A percentile compares a stretch with the other conserved stretches of the same genome.
phyloP scores from a whole-genome alignment of 2,888 invertebrate genomes.

The Oligia latruncula region DNA sequence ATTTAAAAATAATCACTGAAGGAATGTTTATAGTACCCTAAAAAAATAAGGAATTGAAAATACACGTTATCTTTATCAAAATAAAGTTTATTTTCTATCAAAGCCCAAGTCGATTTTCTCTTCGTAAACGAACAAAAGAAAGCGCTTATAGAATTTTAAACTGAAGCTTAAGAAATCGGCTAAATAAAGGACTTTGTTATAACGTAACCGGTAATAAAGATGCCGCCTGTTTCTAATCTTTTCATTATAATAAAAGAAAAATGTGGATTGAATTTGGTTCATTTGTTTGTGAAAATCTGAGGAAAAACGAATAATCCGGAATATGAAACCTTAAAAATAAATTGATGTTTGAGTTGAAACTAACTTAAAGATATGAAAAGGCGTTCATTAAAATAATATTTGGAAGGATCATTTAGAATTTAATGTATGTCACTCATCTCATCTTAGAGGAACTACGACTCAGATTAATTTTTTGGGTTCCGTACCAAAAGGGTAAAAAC shows the following conservation, averaged over 20 bases:
- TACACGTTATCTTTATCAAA: not conserved
- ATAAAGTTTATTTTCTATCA: conserved; percentile 35
- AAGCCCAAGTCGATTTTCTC: conserved; percentile 6
- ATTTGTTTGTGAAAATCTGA: conserved; percentile 1
- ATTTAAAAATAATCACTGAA: conserved; percentile 55
- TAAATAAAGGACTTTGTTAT: conserved; percentile 59
- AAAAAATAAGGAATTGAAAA: conserved; percentile 6
- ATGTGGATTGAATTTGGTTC: conserved; percentile 13
- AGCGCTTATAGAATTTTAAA: conserved; percentile 59
- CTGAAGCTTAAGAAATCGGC: conserved; percentile 45
- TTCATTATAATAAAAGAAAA: conserved; percentile 37
- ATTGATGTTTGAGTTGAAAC: not conserved
- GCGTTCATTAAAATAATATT: not conserved
- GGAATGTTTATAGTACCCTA: conserved; percentile 23
- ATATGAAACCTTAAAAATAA: not conserved
- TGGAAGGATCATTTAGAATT: not conserved
- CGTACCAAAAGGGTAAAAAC: too few species aligned
- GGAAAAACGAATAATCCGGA: not conserved
- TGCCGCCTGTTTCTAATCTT: conserved; percentile 48
- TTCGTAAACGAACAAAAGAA: conserved; percentile 62
- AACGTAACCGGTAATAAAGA: conserved; percentile 54
- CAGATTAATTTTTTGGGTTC: not conserved
- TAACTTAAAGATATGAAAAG: not conserved
- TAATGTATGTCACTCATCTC: not conserved
- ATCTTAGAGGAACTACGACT: not conserved